A percentile compares a stretch with the other conserved stretches of the same genome.
phyloP scores from a whole-genome alignment of 2,113 vertebrate genomes.

The Spilogale gracilis region DNA sequence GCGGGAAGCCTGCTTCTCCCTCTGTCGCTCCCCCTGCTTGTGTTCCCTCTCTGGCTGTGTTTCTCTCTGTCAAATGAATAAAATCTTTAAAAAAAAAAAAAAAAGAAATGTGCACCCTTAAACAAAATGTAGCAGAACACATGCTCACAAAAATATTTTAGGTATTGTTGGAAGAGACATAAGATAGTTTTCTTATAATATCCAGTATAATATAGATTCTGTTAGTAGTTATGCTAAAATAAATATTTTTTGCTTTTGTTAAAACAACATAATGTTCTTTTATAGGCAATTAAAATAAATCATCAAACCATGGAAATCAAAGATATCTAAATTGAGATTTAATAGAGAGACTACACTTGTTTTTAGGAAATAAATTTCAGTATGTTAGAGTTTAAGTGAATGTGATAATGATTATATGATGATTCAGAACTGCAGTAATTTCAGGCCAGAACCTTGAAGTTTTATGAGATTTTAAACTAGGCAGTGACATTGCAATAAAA shows the following conservation, averaged over 20 bases:
- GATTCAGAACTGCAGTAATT: neutral
- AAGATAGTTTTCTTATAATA: neutral
- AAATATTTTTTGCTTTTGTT: neutral
- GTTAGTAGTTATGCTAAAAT: constrained; percentile 22
- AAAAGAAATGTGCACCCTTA: neutral
- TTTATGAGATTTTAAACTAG: neutral
- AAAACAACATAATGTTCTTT: neutral
- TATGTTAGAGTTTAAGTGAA: neutral
- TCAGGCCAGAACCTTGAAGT: neutral
- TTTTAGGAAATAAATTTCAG: neutral
- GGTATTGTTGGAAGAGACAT: neutral
- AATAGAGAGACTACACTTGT: neutral
- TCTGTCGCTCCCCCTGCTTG: no score
- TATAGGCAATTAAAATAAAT: neutral
- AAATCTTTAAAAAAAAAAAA: no score
- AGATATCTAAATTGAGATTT: neutral
- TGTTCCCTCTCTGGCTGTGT: no score
- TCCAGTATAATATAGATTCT: neutral
- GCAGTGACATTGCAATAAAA: neutral
- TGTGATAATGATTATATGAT: neutral
- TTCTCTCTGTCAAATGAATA: no score
- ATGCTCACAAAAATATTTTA: neutral
- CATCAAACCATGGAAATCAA: accelerated
- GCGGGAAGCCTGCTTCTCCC: no score
- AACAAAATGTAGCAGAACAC: neutral